Base-by-base conservation (phyloP, 1,140 invertebrate species). In the Plectus sambesii region DNA sequence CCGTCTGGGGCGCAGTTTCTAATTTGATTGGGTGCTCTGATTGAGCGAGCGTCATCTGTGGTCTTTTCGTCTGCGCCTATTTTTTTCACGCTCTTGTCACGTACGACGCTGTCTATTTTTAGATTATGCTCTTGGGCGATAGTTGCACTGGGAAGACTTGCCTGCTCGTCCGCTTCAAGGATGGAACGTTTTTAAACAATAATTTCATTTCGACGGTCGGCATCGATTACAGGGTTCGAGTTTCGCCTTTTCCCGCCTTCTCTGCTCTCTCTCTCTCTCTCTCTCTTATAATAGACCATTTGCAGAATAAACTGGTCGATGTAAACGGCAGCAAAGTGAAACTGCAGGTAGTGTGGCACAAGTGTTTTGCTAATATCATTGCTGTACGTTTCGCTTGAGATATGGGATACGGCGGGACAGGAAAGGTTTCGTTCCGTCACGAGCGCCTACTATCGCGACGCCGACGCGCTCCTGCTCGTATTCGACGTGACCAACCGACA, bases 331-430 rank as follows among this genome's bases (percentile, higher is more conserved):
- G 51, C 25, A 68, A 66, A 50, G 61, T 68, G 12, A 67, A 67
- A 37, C 45, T 67, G 5, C 64, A 69, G 55, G 62, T 69, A 38
- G 12, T 33, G 30, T n/a, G n/a, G n/a, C n/a, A n/a, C n/a, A n/a
- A 24, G 26, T 33, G 40, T 12, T 22, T 43, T 26, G 24, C 22
- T n/a, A 5, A 9, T 19, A 15, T 22, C 15, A 1, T 43, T 36
- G 12, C 37, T 12, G 27, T 51, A 4, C 3, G 20, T 49, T 3
- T 15, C 24, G 2, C 9, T 51, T 47, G 12, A 76, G 60, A 93
- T 97, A 63, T 96, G 89, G 89, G 90, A 97, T 69, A 93, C 87
- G 29, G 88, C 87, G 12, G 88, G 92, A 0, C 92, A 97, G 70
- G 90, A 97, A 71, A 76, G 88, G 59, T 98, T 98, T 73, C 78